Percentiles rank a stretch among this genome's conserved stretches.
phyloP scores from a whole-genome alignment of 2,888 invertebrate genomes.

The Archips crataeganus region DNA sequence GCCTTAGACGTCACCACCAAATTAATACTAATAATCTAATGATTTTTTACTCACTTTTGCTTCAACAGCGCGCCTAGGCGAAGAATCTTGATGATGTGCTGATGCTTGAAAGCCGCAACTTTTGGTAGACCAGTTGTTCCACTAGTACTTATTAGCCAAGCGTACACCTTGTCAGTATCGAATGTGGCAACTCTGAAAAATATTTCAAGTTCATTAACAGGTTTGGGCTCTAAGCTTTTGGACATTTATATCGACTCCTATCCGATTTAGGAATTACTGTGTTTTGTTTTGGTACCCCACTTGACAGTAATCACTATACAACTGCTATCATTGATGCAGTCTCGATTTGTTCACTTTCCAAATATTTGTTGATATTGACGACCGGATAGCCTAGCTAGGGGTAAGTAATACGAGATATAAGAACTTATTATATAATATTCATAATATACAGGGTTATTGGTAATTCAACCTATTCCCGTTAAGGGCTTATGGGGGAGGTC shows the following conservation, averaged over 20 bases:
- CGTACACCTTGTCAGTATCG: constrained; percentile 59
- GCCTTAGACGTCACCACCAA: too few relatives aligned
- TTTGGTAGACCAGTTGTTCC: constrained; percentile 70
- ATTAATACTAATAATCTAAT: not conserved
- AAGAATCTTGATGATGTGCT: constrained; percentile 42
- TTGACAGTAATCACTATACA: too few relatives aligned
- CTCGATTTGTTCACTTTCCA: not conserved
- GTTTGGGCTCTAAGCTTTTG: not conserved
- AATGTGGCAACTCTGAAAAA: constrained; percentile 63
- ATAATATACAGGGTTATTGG: too few relatives aligned
- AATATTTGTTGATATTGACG: too few relatives aligned
- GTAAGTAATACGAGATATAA: too few relatives aligned
- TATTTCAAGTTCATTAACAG: not conserved
- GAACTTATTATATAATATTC: too few relatives aligned
- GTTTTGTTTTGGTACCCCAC: too few relatives aligned
- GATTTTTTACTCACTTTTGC: constrained; percentile 18
- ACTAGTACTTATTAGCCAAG: constrained; percentile 67
- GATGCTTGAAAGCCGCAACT: constrained; percentile 65
- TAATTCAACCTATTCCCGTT: too few relatives aligned
- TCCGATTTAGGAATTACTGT: too few relatives aligned
- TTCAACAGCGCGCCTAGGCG: constrained; percentile 4
- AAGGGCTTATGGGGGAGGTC: too few relatives aligned
- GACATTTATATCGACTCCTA: too few relatives aligned
- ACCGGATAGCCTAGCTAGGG: too few relatives aligned
- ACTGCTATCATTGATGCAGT: not conserved